Conservation (phyloP, 2,888 invertebrate species). For the Drosophila picticornis region DNA sequence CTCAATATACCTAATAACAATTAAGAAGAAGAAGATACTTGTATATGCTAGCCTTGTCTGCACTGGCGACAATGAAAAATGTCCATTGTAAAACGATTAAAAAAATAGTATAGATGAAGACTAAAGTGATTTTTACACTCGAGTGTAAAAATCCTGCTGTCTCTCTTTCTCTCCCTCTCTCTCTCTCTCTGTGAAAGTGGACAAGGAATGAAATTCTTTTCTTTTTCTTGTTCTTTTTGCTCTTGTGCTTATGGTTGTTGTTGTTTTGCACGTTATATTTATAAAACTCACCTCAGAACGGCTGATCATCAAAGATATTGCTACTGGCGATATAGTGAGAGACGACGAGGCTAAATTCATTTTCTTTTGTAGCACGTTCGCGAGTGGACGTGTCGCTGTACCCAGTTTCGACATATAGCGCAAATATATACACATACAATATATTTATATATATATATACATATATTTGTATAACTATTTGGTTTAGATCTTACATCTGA, state of each 20-base stretch:
- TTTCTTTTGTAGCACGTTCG: constrained; percentile 80
- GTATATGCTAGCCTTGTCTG: constrained; percentile 29
- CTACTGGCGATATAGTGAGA: constrained; percentile 30
- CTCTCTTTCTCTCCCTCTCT: constrained; percentile 4
- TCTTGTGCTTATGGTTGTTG: constrained; percentile 39
- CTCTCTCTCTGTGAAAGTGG: constrained; percentile 50
- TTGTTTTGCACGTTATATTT: constrained; percentile 69
- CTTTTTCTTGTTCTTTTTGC: constrained; percentile 37
- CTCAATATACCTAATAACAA: constrained; percentile 17
- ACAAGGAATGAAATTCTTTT: constrained; percentile 63
- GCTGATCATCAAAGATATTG: constrained; percentile 74
- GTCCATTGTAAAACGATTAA: constrained; percentile 44
- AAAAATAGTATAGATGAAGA: constrained; percentile 8
- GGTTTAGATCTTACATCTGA: constrained; percentile 60
- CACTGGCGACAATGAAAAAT: constrained; percentile 43
- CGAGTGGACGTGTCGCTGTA: constrained; percentile 78
- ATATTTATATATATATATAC: constrained; percentile 29
- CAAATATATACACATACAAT: constrained; percentile 38
- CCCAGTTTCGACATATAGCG: constrained; percentile 43
- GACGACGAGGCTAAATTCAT: constrained; percentile 68
- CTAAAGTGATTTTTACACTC: constrained; percentile 29
- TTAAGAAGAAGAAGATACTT: constrained; percentile 15
- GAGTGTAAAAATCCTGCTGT: constrained; percentile 40
- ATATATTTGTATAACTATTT: constrained; percentile 34
- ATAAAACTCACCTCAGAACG: constrained; percentile 81